Evolutionary conservation across 2,888 invertebrate genomes (phyloP).

Genomic region (Blomia tropicalis): DNA sequence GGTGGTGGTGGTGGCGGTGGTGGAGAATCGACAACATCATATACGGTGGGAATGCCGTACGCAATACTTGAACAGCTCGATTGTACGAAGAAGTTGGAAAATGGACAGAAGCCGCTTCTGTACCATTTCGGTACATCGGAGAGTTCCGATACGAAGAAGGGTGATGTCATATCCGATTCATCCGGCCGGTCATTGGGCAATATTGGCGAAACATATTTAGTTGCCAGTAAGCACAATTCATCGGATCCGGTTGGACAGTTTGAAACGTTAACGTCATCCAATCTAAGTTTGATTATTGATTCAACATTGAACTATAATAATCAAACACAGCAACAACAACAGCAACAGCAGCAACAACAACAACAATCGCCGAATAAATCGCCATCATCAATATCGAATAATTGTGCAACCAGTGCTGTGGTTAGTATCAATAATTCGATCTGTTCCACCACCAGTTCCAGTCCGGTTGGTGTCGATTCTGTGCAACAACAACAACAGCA

Average conservation of each 20-base stretch:
- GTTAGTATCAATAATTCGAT: background rate
- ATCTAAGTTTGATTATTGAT: background rate
- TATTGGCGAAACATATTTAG: background rate
- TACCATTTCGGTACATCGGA: constrained; percentile 8
- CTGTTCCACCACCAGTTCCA: background rate
- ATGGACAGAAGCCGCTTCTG: constrained; percentile 7
- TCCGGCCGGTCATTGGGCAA: background rate
- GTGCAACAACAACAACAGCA: background rate
- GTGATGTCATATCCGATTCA: background rate
- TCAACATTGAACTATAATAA: background rate
- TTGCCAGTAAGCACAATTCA: background rate
- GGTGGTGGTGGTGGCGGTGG: too few relatives aligned
- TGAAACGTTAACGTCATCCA: background rate
- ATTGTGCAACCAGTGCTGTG: background rate
- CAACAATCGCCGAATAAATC: background rate
- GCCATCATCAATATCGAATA: background rate
- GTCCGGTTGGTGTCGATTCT: background rate
- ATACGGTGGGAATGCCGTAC: constrained; percentile 6
- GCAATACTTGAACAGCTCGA: constrained; percentile 10
- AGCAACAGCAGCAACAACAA: too few relatives aligned
- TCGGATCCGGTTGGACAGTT: background rate
- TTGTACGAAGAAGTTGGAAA: constrained; percentile 10
- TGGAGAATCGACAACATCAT: background rate
- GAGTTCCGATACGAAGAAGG: background rate
- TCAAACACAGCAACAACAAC: too few relatives aligned